Evolutionary conservation across 2,797 vertebrate genomes (phyloP), one percentile per base, ranked within the genome.

Genomic region (Sparidentex hasta): DNA sequence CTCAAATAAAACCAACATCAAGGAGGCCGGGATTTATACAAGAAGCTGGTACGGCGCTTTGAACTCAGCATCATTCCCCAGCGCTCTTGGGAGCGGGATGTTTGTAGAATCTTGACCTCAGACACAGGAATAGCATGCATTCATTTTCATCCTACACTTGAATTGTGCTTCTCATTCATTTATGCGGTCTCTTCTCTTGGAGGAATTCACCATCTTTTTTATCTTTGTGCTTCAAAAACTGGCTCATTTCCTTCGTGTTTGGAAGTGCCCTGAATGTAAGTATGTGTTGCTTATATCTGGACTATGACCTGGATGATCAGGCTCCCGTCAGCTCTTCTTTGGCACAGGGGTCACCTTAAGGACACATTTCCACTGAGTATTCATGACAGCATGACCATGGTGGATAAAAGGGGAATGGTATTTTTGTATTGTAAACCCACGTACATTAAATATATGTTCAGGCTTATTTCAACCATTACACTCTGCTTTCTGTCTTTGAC

Each of bases 1-100:
- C 93, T 94, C 92, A 95, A 95, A 94, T 94, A 93, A 94, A 94
- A 90, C 86, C 88, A 81, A 92, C 92, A 94, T 94, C 88, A 94
- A 94, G 91, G 76, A 94, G 88, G 80, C 75, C 43, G 80, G 83
- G 90, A 90, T 93, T 94, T 92, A 91, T 85, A 93, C 90, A 89
- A 90, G 85, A 74, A 87, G 83, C 87, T 84, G 84, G 73, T 76
- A 59, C 20, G 23, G 55, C 76, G 88, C 93, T 94, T 94, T 94
- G 90, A 93, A 93, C 87, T 81, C 82, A 86, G 86, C 93, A 93
- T 93, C 89, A 90, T 90, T 92, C 88, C 86, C 84, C 62, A 83
- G 79, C 46, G 71, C 91, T 91, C 91, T 70, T 91, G 89, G 92
- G 94, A 91, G 80, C 83, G 66, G 48, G 51, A 76, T 87, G 86